Evolutionary conservation across 2,888 invertebrate species (phyloP), one percentile per base, ranked within the genome.

Genomic region (Limnephilus rhombicus): DNA sequence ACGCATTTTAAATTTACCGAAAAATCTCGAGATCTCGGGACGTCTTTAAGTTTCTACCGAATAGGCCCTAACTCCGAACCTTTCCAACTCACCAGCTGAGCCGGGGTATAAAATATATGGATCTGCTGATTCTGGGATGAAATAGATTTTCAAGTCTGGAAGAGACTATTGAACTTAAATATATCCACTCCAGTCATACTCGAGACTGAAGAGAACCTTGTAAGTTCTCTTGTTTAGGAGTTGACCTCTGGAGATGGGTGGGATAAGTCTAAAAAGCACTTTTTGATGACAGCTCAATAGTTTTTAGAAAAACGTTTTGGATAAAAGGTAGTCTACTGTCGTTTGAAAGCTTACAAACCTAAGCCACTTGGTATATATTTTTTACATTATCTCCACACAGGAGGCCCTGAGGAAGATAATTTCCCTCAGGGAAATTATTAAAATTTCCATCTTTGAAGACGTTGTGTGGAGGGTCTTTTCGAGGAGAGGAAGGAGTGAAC

Each of bases 51-150:
- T 68, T 85, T 85, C 45, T 13, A 15, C 18, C 13, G n/a, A 49
- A 45, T n/a, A 29, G 45, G 49, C 13, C 7, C 85, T 11, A 85
- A 68, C 5, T 68, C 5, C 18, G 24, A 68, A 5, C 18, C 5
- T 68, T 68, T 68, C 68, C 7, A 68, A 49, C 49, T 85, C 49
- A 45, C 85, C 49, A 49, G 29, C 49, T 85, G 85, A 85, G 45
- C 85, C 29, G 5, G 49, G 49, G 12, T 41, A 85, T 85, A 85
- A 29, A 41, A 49, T 49, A 85, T 49, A 49, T 85, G 29, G 85
- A 85, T 85, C 85, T 49, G 41, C 3, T 24, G 85, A 85, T 49
- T 18, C 18, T 49, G 45, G 13, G 85, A 37, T 41, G 49, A 85
- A 85, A 49, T 37, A 41, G 85, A n/a, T 41, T 85, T 29, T 45